Conservation (phyloP, 2,888 invertebrate genomes). For the Seira ritae region DNA sequence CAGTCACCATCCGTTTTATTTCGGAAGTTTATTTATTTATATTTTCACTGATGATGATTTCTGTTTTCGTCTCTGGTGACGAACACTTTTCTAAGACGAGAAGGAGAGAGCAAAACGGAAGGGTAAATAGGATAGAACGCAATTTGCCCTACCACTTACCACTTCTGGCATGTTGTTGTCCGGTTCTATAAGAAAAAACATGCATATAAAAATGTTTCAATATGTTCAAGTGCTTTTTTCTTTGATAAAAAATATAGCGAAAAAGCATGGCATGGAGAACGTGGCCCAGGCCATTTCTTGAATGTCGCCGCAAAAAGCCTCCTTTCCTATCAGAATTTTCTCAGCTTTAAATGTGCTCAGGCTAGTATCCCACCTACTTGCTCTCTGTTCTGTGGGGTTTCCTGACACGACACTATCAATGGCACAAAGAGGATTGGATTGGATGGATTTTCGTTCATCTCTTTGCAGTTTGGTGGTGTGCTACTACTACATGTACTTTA, state of each 20-base stretch:
- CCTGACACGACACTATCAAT: not conserved
- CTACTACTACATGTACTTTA: too few relatives aligned
- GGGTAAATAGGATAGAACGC: constrained; percentile 4
- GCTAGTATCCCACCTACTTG: too few relatives aligned
- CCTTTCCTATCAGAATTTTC: constrained; percentile 10
- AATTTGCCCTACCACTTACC: not conserved
- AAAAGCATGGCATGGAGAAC: constrained; percentile 31
- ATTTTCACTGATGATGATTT: too few relatives aligned
- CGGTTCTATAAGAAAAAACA: too few relatives aligned
- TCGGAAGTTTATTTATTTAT: too few relatives aligned
- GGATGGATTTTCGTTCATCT: not conserved
- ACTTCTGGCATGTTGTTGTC: not conserved
- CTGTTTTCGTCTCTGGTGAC: too few relatives aligned
- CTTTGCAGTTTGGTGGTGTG: not conserved
- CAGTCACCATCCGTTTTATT: too few relatives aligned
- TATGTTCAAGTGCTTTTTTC: constrained; percentile 12
- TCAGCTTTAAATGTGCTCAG: not conserved
- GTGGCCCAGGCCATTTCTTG: constrained; percentile 17
- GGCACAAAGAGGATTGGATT: not conserved
- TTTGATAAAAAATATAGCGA: not conserved
- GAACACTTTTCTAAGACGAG: not conserved
- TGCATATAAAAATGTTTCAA: not conserved
- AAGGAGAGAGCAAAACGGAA: not conserved
- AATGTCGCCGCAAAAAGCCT: constrained; percentile 25
- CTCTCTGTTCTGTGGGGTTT: not conserved